phyloP scores from a whole-genome alignment of 2,797 vertebrate species.

The Phrynocephalus guinanensis region DNA sequence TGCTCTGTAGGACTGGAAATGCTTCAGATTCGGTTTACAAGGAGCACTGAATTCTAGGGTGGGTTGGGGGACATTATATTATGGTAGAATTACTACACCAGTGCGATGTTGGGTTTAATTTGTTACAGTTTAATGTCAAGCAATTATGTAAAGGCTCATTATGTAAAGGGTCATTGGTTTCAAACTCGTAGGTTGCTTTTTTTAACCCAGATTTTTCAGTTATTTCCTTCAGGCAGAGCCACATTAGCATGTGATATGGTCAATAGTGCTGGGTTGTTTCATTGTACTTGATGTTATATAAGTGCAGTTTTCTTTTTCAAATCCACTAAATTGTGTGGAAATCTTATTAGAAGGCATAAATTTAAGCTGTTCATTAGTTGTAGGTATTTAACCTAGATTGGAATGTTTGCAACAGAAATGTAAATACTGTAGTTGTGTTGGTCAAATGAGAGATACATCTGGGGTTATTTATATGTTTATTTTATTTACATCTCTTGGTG shows the following conservation, averaged over 20 bases:
- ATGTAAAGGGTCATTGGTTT: background rate
- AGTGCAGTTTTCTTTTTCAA: slow-evolving; percentile 5
- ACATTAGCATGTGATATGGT: background rate
- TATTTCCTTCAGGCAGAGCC: background rate
- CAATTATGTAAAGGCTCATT: background rate
- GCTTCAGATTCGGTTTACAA: no score
- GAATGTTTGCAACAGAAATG: background rate
- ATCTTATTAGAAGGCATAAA: background rate
- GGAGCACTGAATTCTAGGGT: no score
- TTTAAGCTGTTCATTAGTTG: background rate
- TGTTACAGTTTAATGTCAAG: no score
- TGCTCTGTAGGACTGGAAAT: no score
- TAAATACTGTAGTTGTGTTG: background rate
- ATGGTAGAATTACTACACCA: background rate
- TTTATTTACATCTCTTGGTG: background rate
- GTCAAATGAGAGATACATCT: background rate
- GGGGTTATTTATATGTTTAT: background rate
- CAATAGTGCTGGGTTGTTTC: background rate
- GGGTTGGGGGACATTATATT: background rate
- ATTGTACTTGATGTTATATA: background rate
- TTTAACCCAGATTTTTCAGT: background rate
- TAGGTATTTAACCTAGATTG: background rate
- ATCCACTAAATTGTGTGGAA: background rate
- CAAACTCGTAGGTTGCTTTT: no score
- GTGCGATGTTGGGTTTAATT: background rate